A percentile compares a stretch with the other conserved stretches of the same genome.
These are phyloP conservation scores for Felis catus DNA, from an alignment of 2,113 vertebrate species.

Conservation along the genomic window F.catus_Fca126_mat1.0 CM031417.1:79725001-79725500, in stretches of 20 bases:
- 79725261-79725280: neutral
- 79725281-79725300: neutral
- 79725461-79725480: neutral
- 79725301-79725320: neutral
- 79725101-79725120: constrained; percentile 40
- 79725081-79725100: constrained; percentile 40
- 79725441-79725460: neutral
- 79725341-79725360: neutral
- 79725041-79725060: neutral
- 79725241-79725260: neutral
- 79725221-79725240: neutral
- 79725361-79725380: neutral
- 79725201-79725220: constrained; percentile 4
- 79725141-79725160: neutral
- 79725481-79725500: neutral
- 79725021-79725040: constrained; percentile 35
- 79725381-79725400: neutral
- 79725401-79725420: constrained; percentile 23
- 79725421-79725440: neutral
- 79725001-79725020: constrained; percentile 55
- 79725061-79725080: constrained; percentile 42
- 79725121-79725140: constrained; percentile 1
- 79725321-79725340: neutral
- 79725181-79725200: neutral
- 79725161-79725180: neutral